A percentile compares a stretch with the other conserved stretches of the same genome.
Evolutionary conservation across 2,113 vertebrate genomes (phyloP).

Genomic region (Morone saxatilis): DNA sequence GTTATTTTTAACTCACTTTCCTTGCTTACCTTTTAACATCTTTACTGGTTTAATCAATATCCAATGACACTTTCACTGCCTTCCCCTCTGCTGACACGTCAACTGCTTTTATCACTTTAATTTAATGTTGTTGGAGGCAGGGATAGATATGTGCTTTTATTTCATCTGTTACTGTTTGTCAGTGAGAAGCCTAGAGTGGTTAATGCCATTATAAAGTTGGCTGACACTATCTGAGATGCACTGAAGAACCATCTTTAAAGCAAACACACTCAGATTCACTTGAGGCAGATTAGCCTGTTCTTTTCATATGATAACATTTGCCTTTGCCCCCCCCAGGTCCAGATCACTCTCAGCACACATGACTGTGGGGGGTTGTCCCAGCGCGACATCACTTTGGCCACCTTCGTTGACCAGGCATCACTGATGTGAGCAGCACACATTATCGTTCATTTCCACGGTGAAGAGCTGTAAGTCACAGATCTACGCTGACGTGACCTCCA

Average conservation of each 20-base stretch:
- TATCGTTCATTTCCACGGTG: not conserved
- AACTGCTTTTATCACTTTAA: not conserved
- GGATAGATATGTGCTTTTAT: not conserved
- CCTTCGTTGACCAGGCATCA: constrained; percentile 93
- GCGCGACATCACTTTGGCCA: constrained; percentile 93
- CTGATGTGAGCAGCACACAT: constrained; percentile 66
- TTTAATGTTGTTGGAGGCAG: not conserved
- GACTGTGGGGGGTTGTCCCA: constrained; percentile 92
- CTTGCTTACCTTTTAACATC: not conserved
- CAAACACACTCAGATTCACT: not conserved
- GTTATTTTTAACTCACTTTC: too few relatives aligned
- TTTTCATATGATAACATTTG: not conserved
- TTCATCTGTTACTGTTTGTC: not conserved
- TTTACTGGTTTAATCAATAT: not conserved
- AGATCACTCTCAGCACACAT: constrained; percentile 96
- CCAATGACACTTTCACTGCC: not conserved
- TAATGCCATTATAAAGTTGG: not conserved
- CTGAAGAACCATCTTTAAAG: not conserved
- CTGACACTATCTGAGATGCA: not conserved
- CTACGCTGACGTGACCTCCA: not conserved
- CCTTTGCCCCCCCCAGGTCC: constrained; percentile 85
- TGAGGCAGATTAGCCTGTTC: rapidly evolving
- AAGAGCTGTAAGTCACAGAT: not conserved
- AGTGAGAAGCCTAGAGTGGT: not conserved
- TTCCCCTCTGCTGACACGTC: not conserved